Evolutionary conservation across 2,113 vertebrate genomes (phyloP).

Genomic region (Paralichthys olivaceus): DNA sequence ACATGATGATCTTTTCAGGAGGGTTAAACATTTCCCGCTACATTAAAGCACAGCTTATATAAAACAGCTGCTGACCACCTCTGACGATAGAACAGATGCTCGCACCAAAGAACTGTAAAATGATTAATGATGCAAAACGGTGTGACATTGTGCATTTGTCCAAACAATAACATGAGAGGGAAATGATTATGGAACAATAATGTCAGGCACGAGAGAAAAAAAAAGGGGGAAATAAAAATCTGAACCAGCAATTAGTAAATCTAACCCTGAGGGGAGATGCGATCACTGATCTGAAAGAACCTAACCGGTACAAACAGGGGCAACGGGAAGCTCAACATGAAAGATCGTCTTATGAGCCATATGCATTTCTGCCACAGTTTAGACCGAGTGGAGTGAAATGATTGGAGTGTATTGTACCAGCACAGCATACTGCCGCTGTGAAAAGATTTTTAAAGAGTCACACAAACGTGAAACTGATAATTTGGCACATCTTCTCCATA

Average conservation of each 20-base stretch:
- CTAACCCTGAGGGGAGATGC: slow-evolving; percentile 31
- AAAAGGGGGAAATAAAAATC: slow-evolving; percentile 25
- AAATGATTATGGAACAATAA: slow-evolving; percentile 9
- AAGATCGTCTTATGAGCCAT: slow-evolving; percentile 49
- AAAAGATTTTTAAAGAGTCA: slow-evolving; percentile 28
- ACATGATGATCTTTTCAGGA: neutral
- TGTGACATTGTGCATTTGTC: slow-evolving; percentile 22
- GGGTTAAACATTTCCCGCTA: neutral
- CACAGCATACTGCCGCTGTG: neutral
- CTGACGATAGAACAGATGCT: slow-evolving; percentile 44
- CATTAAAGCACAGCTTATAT: slow-evolving; percentile 1
- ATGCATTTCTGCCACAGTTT: slow-evolving; percentile 42
- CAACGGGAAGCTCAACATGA: slow-evolving; percentile 31
- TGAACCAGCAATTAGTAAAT: slow-evolving; percentile 23
- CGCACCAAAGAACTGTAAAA: slow-evolving; percentile 35
- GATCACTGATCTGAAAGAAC: slow-evolving; percentile 50
- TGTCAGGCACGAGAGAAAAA: slow-evolving; percentile 4
- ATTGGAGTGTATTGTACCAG: slow-evolving; percentile 1
- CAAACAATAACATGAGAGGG: slow-evolving; percentile 26
- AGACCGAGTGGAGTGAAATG: slow-evolving; percentile 42
- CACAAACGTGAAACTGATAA: slow-evolving; percentile 22
- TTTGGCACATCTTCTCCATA: slow-evolving; percentile 39
- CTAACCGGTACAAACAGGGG: slow-evolving; percentile 37
- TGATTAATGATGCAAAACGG: slow-evolving; percentile 42
- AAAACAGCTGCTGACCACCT: slow-evolving; percentile 18